These are phyloP conservation scores for Heteromormyrus szaboi DNA, from an alignment of 2,797 vertebrate genomes.

Conservation along the genomic window DNA sequence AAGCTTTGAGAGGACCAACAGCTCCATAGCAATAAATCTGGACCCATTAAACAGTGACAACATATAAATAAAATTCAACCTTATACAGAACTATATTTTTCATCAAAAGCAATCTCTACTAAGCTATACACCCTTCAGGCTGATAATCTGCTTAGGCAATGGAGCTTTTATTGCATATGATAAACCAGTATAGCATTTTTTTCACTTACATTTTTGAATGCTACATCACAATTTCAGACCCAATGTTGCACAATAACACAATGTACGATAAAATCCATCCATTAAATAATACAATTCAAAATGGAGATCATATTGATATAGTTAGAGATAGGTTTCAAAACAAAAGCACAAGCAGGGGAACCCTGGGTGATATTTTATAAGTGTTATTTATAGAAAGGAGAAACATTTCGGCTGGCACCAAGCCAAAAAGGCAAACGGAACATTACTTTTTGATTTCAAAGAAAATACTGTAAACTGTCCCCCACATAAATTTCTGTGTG, in stretches of 20 bases:
- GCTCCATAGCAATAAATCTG: neutral
- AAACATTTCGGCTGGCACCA: neutral
- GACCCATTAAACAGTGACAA: neutral
- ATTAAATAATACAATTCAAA: neutral
- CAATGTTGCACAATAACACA: neutral
- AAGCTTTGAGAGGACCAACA: neutral
- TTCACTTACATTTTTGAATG: neutral
- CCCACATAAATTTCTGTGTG: neutral
- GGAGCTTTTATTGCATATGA: neutral
- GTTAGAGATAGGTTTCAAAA: neutral
- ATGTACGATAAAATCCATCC: neutral
- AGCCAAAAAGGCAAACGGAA: neutral
- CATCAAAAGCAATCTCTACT: neutral
- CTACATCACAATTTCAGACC: neutral
- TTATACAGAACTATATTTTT: neutral
- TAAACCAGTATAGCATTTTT: neutral
- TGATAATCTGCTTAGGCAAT: neutral
- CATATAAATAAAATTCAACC: neutral
- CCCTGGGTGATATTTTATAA: neutral
- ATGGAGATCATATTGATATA: neutral
- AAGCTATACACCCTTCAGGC: neutral
- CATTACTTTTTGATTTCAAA: neutral
- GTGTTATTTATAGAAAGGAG: slow-evolving; percentile 8
- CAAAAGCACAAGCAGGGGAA: neutral
- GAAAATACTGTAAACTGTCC: neutral